Base-by-base conservation (phyloP, 1,140 invertebrate species). In the Cotesia chilonis region DNA sequence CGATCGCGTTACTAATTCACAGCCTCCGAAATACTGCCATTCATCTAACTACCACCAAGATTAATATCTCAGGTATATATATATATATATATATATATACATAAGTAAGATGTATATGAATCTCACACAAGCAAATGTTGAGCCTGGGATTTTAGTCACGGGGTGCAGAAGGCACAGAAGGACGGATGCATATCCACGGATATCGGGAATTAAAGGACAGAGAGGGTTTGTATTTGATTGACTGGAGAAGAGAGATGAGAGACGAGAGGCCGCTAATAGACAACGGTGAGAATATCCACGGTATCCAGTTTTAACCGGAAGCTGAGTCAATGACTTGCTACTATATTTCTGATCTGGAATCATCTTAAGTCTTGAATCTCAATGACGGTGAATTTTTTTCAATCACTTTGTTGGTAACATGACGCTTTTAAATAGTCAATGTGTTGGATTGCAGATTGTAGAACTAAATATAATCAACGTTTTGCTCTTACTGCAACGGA, bases 301-400 rank as follows among this genome's bases (percentile, higher is more conserved):
- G 57, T 28, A 28, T 28, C 28, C 28, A 28, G 28, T 28, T 28
- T 20, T 72, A 77, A 80, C 83, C 82, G 83, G 83, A 85, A 83
- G 77, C 75, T 47, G 75, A 83, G 83, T 85, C 83, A 84, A 83
- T 84, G 82, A 83, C 82, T 83, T 59, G 14, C 28, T 20, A 20
- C 57, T 59, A 59, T 59, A 20, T 59, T 7, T 59, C 12, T 28
- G 28, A 28, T 28, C 28, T 28, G 28, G 28, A 28, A 28, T 28
- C 28, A 28, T 28, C 28, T 41, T 41, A 2, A 41, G 9, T 47
- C 10, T 47, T 47, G 6, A 47, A 47, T 47, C 5, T 47, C 5
- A 47, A 47, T 47, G 41, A 47, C 41, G 10, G 9, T 4, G 9
- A 7, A 47, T 47, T 47, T 9, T 47, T 1, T 9, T 9, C 6